Evolutionary conservation across 1,140 invertebrate species (phyloP), one percentile per base, ranked within the genome.

Genomic region (Aradophagus sp.): DNA sequence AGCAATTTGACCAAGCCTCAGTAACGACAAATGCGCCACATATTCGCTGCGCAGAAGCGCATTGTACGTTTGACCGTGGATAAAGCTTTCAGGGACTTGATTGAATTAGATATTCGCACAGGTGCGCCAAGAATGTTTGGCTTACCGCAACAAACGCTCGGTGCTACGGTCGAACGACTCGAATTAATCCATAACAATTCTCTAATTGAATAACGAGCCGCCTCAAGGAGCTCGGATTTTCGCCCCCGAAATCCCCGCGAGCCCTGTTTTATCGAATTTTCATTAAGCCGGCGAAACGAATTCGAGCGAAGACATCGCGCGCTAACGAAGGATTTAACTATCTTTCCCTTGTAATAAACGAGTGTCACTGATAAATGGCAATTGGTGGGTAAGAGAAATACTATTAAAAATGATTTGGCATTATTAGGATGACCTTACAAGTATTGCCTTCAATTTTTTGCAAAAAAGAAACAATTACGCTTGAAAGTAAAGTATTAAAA

Each of bases 131-230:
- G 68, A 72, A 72, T 72, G 47, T 50, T 53, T 45, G 44, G 39
- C 39, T 65, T 26, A 31, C 68, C 53, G 23, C 61, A 66, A 44
- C 50, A 61, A 72, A 62, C 48, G 61, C 50, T 26, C 35, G 27
- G 32, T 17, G 31, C 12, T 15, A 61, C 55, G 31, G 56, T n/a
- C n/a, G n/a, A n/a, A n/a, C n/a, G n/a, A n/a, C n/a, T 39, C 36
- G 69, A 34, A 73, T 73, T 62, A 73, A 73, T 58, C 39, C 41
- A 53, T 65, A 53, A 52, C 41, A 59, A 63, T 59, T 71, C 41
- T 14, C 59, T 62, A 45, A 52, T 53, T 59, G 19, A 56, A 58
- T 59, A 58, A 63, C 36, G 20, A 16, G 14, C 13, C 12, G 12
- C 11, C 20, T 52, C 14, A 19, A 35, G n/a, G 65, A 15, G 56